These are phyloP conservation scores for Mimumesa dahlbomi DNA, from an alignment of 2,888 invertebrate genomes.

Conservation along the genomic window DNA sequence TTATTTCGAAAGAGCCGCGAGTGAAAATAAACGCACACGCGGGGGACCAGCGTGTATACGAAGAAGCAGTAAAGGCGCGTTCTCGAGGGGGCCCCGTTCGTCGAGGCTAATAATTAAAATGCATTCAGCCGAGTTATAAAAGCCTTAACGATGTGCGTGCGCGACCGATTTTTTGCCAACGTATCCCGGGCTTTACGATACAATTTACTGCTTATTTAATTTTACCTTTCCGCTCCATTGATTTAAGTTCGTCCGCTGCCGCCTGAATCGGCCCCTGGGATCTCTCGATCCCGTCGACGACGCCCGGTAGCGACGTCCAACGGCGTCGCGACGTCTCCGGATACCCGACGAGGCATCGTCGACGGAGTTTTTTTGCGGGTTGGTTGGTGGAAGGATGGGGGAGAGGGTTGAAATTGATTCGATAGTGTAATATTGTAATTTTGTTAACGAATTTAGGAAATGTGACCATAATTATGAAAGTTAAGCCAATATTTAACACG, in stretches of 20 bases:
- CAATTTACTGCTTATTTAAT: slow-evolving; percentile 72
- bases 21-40: background rate
- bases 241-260: slow-evolving; percentile 54
- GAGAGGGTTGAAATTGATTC: no score
- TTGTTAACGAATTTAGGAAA: no score
- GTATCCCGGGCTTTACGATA: slow-evolving; percentile 64
- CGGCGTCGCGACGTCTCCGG: no score
- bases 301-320: no score
- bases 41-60: no score
- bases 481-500: no score
- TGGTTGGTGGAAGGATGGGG: no score
- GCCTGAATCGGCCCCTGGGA: background rate
- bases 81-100: slow-evolving; percentile 21
- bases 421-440: no score
- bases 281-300: background rate
- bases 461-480: no score
- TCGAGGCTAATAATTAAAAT: slow-evolving; percentile 73
- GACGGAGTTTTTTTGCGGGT: no score
- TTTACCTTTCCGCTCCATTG: slow-evolving; percentile 62
- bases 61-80: no score
- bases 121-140: slow-evolving; percentile 72
- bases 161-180: slow-evolving; percentile 64
- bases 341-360: no score
- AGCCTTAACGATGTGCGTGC: slow-evolving; percentile 64
- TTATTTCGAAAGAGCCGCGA: slow-evolving; percentile 5